Percentiles rank a stretch among this genome's conserved stretches.
phyloP scores from a whole-genome alignment of 92 coral and sea anemone genomes.

The Metridium senile region DNA sequence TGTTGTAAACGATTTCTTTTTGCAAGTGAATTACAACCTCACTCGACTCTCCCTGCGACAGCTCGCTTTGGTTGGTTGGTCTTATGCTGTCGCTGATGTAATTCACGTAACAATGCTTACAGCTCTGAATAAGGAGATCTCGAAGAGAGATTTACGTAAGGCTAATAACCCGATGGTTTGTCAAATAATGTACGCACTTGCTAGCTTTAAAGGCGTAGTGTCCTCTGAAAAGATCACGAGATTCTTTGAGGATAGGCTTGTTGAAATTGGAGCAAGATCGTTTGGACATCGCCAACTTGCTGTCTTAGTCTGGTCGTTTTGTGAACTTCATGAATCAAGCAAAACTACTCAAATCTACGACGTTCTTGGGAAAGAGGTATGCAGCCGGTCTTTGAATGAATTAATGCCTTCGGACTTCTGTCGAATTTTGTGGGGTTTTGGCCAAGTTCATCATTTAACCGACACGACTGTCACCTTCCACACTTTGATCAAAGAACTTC shows the following conservation, averaged over 20 bases:
- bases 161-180: conserved; percentile 23
- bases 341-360: conserved; percentile 9
- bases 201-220: conserved; percentile 11
- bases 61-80: conserved; percentile 30
- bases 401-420: conserved; percentile 38
- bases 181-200: conserved; percentile 23
- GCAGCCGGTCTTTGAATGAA: neutral
- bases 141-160: neutral
- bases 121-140: conserved; percentile 1
- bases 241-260: neutral
- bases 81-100: conserved; percentile 20
- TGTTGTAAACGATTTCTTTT: conserved; percentile 13
- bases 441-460: neutral
- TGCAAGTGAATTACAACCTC: neutral
- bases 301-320: conserved; percentile 18
- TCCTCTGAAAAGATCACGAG: neutral
- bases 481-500: conserved; percentile 12
- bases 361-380: conserved; percentile 16
- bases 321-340: neutral
- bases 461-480: conserved; percentile 1
- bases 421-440: conserved; percentile 32
- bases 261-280: neutral
- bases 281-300: conserved; percentile 41
- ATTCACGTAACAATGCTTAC: neutral
- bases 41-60: conserved; percentile 19